Evolutionary conservation across 1,140 invertebrate genomes (phyloP), one percentile per base, ranked within the genome.

Genomic region (Drosophila oshimai): DNA sequence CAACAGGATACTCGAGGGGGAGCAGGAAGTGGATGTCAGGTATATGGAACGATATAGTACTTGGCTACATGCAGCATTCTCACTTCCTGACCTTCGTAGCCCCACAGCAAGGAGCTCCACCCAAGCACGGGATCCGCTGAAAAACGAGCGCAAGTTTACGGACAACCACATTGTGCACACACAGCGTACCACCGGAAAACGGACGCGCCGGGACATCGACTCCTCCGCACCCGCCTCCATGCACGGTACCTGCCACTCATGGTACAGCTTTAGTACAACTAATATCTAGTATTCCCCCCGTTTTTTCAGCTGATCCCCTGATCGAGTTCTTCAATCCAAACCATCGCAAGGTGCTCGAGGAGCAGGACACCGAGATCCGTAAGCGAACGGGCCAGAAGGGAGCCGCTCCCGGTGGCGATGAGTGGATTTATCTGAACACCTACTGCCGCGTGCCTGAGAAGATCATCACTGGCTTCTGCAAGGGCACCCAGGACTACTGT

Each of bases 381-480:
- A 91, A 92, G 44, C 91, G 90, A 20, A 93, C 92, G 0, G 93
- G 93, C 0, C 90, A 91, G 0, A 94, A 94, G 65, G 93, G 93
- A 0, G 92, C 92, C 0, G 93, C 93, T 0, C 93, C 93, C 0
- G 94, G 93, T 13, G 94, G 93, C 10, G 94, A 95, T 72, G 93
- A 94, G 24, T 95, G 95, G 95, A 94, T 96, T 57, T 96, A 95
- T 94, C 87, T 96, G 37, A 95, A 95, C 15, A 95, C 95, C 67
- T 95, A 95, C 74, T 95, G 95, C 10, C 93, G 95, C 58, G 95
- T 96, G 62, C 95, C 95, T 34, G 89, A 90, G 69, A 90, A 90
- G 51, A 89, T 90, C 10, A 90, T 90, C 28, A 90, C 86, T 1
- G 89, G 89, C 15, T 90, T 90, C 20, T 90, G 89, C 58, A 89